These are phyloP conservation scores for Acrocephalus kingi DNA, from an alignment of 2,113 vertebrate genomes.

Conservation along the genomic window DNA sequence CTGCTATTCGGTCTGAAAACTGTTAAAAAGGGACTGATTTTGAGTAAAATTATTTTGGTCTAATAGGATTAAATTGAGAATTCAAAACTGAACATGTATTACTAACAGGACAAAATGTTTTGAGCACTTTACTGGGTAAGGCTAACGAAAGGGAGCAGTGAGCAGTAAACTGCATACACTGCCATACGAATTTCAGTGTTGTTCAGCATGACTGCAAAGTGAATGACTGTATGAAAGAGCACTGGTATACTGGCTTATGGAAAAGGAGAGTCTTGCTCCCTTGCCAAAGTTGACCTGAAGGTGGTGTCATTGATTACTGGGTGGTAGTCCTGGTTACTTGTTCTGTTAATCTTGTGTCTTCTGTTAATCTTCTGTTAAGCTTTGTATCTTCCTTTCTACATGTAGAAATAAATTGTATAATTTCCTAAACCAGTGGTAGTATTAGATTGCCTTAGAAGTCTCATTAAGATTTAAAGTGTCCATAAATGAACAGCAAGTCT, in stretches of 20 bases:
- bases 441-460: background rate
- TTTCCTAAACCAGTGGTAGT: background rate
- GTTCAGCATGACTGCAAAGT: background rate
- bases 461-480: background rate
- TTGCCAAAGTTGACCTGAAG: background rate
- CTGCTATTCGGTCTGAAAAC: background rate
- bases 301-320: background rate
- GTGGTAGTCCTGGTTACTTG: background rate
- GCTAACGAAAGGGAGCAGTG: background rate
- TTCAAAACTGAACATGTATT: background rate
- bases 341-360: background rate
- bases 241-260: background rate
- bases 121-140: background rate
- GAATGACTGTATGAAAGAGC: background rate
- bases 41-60: background rate
- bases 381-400: background rate
- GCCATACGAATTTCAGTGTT: background rate
- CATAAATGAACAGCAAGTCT: background rate
- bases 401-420: background rate
- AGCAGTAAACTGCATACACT: background rate
- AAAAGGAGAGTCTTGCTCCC: background rate
- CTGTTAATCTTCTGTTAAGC: background rate
- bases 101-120: background rate
- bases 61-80: background rate
- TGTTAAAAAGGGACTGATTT: background rate